Conservation (phyloP, 1,140 invertebrate species). For the Lucilia sericata region DNA sequence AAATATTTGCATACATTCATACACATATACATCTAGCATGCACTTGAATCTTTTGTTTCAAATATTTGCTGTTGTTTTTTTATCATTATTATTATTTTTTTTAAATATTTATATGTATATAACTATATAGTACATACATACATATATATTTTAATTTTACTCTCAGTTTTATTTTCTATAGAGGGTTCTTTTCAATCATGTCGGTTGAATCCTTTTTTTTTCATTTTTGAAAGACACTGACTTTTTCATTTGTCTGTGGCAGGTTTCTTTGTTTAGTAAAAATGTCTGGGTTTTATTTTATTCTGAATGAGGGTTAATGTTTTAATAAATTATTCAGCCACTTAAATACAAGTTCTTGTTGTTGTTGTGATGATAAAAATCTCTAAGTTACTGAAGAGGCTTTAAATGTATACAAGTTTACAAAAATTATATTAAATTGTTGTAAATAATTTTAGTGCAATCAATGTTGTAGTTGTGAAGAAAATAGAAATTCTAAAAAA, state of each 20-base stretch:
- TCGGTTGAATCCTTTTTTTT: background rate
- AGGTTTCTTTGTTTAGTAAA: background rate
- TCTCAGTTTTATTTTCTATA: conserved; percentile 6
- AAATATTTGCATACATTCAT: background rate
- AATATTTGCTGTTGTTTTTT: background rate
- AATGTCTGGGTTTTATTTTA: conserved; percentile 16
- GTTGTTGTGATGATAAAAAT: too few species aligned
- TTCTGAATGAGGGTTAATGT: conserved; percentile 8
- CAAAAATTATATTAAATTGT: too few species aligned
- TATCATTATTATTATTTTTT: background rate
- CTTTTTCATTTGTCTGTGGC: conserved; percentile 12
- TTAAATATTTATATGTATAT: background rate
- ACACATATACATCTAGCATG: background rate
- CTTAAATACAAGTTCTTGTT: background rate
- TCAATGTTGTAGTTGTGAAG: too few species aligned
- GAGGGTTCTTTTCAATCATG: background rate
- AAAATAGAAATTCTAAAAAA: too few species aligned
- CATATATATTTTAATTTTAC: background rate
- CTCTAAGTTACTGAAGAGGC: too few species aligned
- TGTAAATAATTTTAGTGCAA: too few species aligned
- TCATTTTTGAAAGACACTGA: conserved; percentile 20
- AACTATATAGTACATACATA: too few species aligned
- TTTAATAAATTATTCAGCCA: conserved; percentile 20
- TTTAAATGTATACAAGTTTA: too few species aligned
- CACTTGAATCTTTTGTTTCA: conserved; percentile 29